Evolutionary conservation across 2,113 vertebrate species (phyloP).

Genomic region (Ariopsis seemanni): DNA sequence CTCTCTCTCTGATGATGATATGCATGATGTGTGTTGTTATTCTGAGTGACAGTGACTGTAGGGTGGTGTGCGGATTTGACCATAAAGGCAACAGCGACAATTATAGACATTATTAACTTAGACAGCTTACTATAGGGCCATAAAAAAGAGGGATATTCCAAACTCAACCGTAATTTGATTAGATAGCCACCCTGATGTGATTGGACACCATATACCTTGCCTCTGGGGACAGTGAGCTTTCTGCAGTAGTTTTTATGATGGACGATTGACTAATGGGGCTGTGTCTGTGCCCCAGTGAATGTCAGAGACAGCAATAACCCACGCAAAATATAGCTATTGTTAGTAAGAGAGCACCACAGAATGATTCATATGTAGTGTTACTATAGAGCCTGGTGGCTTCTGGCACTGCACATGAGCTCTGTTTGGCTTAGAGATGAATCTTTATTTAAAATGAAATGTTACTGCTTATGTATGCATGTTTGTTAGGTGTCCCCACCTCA

Average conservation of each 20-base stretch:
- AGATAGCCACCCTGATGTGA: constrained; percentile 33
- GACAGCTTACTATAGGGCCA: constrained; percentile 40
- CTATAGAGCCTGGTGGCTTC: constrained; percentile 22
- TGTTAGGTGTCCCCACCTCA: constrained; percentile 78
- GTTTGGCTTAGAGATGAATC: constrained; percentile 27
- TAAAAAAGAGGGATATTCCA: background rate
- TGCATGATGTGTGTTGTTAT: constrained; percentile 22
- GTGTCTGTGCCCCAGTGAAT: constrained; percentile 42
- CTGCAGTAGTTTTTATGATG: constrained; percentile 35
- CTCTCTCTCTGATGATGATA: constrained; percentile 12
- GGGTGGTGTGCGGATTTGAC: constrained; percentile 17
- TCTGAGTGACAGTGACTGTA: constrained; percentile 36
- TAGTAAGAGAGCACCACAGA: constrained; percentile 47
- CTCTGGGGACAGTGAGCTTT: constrained; percentile 33
- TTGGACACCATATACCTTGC: constrained; percentile 29
- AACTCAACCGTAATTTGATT: constrained; percentile 25
- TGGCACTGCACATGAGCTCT: background rate
- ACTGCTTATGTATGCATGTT: background rate
- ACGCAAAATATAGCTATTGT: constrained; percentile 48
- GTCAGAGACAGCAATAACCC: constrained; percentile 36
- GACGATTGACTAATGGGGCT: constrained; percentile 31
- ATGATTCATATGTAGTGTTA: constrained; percentile 32
- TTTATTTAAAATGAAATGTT: background rate
- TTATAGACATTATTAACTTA: constrained; percentile 34
- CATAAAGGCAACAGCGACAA: constrained; percentile 13